Evolutionary conservation across 2,888 invertebrate species (phyloP).

Genomic region (Cecidostiba fungosa): DNA sequence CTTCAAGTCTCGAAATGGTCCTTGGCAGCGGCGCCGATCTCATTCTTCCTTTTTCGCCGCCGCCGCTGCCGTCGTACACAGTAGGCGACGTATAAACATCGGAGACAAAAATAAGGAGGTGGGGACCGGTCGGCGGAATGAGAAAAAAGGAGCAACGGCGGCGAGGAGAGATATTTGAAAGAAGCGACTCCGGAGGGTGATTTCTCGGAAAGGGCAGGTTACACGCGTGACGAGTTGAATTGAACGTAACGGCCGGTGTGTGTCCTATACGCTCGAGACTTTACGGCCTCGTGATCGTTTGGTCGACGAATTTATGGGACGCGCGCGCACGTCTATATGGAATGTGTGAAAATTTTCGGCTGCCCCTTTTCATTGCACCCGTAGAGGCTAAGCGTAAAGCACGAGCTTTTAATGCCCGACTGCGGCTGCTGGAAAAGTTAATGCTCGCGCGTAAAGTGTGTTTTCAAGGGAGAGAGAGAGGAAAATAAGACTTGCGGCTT

Average conservation of each 20-base stretch:
- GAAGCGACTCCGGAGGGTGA: constrained; percentile 58
- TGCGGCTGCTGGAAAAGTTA: constrained; percentile 23
- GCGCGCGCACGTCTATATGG: background rate
- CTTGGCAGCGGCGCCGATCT: constrained; percentile 12
- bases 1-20: background rate
- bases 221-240: constrained; percentile 55
- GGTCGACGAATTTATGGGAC: constrained; percentile 46
- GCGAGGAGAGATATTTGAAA: constrained; percentile 29
- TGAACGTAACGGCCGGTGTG: constrained; percentile 40
- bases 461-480: constrained; percentile 28
- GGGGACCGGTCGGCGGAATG: constrained; percentile 5
- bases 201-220: constrained; percentile 57
- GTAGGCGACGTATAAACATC: constrained; percentile 49
- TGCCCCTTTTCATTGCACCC: background rate
- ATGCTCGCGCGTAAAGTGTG: constrained; percentile 29
- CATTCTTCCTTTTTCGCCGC: background rate
- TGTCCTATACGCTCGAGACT: constrained; percentile 17
- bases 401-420: constrained; percentile 53
- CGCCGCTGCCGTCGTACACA: background rate
- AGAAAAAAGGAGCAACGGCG: constrained; percentile 35
- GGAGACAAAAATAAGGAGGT: constrained; percentile 39
- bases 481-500: constrained; percentile 16
- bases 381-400: background rate
- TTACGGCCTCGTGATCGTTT: constrained; percentile 33
- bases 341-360: constrained; percentile 60